A percentile compares a stretch with the other conserved stretches of the same genome.
Evolutionary conservation across 2,888 invertebrate species (phyloP).

Genomic region (Lasioglossum figueresi): DNA sequence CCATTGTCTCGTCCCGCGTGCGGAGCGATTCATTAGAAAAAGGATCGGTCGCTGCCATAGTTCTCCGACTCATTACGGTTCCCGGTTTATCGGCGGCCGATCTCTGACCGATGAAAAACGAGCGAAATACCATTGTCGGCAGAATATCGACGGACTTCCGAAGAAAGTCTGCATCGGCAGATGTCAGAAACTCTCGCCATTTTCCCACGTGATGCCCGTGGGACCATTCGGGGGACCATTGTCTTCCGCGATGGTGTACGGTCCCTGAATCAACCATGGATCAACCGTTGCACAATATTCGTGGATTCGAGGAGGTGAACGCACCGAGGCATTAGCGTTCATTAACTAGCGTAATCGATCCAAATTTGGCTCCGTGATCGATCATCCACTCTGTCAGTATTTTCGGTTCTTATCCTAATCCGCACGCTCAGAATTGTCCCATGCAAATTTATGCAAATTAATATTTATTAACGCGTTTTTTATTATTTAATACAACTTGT

Average conservation of each 20-base stretch:
- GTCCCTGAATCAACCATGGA: slow-evolving; percentile 43
- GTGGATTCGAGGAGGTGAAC: slow-evolving; percentile 54
- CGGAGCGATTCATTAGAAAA: slow-evolving; percentile 20
- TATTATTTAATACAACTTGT: too few relatives aligned
- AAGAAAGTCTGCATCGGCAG: slow-evolving; percentile 33
- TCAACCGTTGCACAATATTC: slow-evolving; percentile 57
- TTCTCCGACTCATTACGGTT: slow-evolving; percentile 25
- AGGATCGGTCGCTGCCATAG: slow-evolving; percentile 22
- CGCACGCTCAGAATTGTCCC: neutral
- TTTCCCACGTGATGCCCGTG: slow-evolving; percentile 59
- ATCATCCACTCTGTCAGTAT: slow-evolving; percentile 20
- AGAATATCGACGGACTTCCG: slow-evolving; percentile 14
- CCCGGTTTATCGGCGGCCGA: slow-evolving; percentile 35
- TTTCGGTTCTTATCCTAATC: neutral
- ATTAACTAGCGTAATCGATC: slow-evolving; percentile 16
- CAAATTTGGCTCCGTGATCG: slow-evolving; percentile 31
- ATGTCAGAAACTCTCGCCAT: slow-evolving; percentile 31
- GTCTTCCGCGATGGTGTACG: slow-evolving; percentile 37
- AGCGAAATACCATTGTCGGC: slow-evolving; percentile 12
- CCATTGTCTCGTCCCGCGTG: neutral
- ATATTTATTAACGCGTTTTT: too few relatives aligned
- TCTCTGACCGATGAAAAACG: slow-evolving; percentile 23
- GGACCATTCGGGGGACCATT: slow-evolving; percentile 62
- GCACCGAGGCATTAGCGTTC: slow-evolving; percentile 9
- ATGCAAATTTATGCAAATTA: slow-evolving; percentile 43